Evolutionary conservation across 2,888 invertebrate species (phyloP).

Genomic region (Himalopsyche tibetana): DNA sequence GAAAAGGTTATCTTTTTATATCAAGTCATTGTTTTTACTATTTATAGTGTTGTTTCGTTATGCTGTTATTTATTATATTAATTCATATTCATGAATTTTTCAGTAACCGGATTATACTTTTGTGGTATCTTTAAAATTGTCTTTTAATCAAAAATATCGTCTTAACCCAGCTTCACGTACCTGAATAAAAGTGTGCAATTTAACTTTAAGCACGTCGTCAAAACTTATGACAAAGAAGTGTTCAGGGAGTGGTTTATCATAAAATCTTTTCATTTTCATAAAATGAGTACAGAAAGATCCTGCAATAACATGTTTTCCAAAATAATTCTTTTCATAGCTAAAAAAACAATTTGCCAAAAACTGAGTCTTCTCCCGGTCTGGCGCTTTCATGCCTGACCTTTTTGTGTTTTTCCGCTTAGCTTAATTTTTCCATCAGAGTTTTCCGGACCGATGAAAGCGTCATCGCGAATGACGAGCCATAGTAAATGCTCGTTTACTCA

Average conservation of each 20-base stretch:
- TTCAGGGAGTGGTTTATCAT: not conserved
- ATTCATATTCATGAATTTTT: no score
- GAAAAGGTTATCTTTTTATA: no score
- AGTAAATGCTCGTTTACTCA: constrained; percentile 10
- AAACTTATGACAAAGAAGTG: not conserved
- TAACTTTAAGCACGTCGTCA: no score
- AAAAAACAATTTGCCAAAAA: not conserved
- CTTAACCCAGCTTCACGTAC: no score
- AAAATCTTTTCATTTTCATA: not conserved
- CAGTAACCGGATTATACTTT: no score
- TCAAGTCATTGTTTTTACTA: no score
- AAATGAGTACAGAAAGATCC: not conserved
- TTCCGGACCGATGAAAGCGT: constrained; percentile 48
- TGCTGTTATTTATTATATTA: no score
- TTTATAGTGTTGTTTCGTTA: no score
- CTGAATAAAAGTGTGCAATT: no score
- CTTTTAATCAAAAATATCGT: no score
- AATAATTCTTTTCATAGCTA: not conserved
- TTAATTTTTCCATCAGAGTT: constrained; percentile 53
- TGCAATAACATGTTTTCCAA: constrained; percentile 15
- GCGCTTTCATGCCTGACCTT: constrained; percentile 11
- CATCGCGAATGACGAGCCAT: constrained; percentile 46
- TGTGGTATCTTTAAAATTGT: no score
- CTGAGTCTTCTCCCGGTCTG: constrained; percentile 14
- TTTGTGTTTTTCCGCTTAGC: constrained; percentile 48